phyloP scores from a whole-genome alignment of 2,113 vertebrate genomes.

The Gymnocephalus cernua region DNA sequence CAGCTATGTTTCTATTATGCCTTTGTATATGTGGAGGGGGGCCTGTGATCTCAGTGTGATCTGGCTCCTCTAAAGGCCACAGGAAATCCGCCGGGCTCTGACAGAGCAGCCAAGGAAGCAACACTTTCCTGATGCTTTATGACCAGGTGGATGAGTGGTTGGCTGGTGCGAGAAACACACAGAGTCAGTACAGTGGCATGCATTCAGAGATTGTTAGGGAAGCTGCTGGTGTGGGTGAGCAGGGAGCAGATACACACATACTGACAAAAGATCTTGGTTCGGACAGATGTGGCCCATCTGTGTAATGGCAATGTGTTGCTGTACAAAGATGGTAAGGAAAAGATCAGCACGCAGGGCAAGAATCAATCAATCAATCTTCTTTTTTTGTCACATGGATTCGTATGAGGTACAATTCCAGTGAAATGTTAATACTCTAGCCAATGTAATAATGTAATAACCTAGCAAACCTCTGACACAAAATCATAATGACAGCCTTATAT shows the following conservation, averaged over 20 bases:
- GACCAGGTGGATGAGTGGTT: constrained; percentile 66
- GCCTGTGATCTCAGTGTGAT: constrained; percentile 72
- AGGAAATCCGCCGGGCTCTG: constrained; percentile 77
- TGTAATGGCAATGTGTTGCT: constrained; percentile 5
- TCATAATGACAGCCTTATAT: neutral
- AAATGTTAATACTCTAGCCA: no score
- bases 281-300: constrained; percentile 65
- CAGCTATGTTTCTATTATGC: constrained; percentile 17
- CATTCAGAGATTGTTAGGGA: neutral
- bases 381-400: no score
- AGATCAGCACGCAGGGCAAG: neutral
- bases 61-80: constrained; percentile 48
- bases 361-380: neutral
- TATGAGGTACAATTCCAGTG: no score
- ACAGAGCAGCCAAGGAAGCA: constrained; percentile 68
- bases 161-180: constrained; percentile 16
- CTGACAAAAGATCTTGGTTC: constrained; percentile 10
- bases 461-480: constrained; percentile 13
- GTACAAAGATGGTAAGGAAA: constrained; percentile 25
- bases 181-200: neutral
- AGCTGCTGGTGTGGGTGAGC: constrained; percentile 21
- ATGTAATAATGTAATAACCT: no score
- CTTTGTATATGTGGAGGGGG: neutral
- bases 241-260: constrained; percentile 1
- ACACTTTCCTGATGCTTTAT: constrained; percentile 65